These are phyloP conservation scores for Luperina testacea DNA, from an alignment of 2,888 invertebrate genomes.

Conservation along the genomic window DNA sequence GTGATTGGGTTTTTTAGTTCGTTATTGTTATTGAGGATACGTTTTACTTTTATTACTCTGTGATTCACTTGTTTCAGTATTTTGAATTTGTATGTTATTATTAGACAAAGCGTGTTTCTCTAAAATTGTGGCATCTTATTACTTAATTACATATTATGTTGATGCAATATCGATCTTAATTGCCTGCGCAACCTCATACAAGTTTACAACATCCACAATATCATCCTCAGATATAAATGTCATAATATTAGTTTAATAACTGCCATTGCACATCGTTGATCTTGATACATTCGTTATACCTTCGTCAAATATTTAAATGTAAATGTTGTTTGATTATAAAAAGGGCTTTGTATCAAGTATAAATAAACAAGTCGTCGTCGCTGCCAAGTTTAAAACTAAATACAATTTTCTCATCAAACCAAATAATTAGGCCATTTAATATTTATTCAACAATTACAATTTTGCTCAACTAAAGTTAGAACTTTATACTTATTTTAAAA, in stretches of 20 bases:
- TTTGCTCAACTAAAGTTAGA: conserved; percentile 36
- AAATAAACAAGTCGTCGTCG: conserved; percentile 19
- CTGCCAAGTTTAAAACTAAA: conserved; percentile 35
- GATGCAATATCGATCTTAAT: conserved; percentile 40
- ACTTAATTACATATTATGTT: neutral
- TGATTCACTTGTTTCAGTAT: conserved; percentile 21
- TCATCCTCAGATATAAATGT: conserved; percentile 38
- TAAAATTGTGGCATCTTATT: neutral
- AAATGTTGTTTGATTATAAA: conserved; percentile 26
- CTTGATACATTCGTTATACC: conserved; percentile 15
- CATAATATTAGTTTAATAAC: conserved; percentile 47
- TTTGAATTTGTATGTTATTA: neutral
- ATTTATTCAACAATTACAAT: conserved; percentile 52
- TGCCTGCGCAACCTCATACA: conserved; percentile 22
- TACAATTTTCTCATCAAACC: conserved; percentile 48
- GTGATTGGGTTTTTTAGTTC: conserved; percentile 60
- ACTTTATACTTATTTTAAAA: conserved; percentile 45
- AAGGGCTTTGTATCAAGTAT: conserved; percentile 12
- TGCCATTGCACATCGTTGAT: conserved; percentile 25
- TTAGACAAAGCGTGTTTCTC: neutral
- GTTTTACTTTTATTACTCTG: conserved; percentile 31
- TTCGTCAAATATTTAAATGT: conserved; percentile 23
- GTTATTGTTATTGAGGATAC: conserved; percentile 35
- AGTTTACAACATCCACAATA: conserved; percentile 28
- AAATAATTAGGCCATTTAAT: conserved; percentile 56